phyloP scores from a whole-genome alignment of 2,797 vertebrate genomes.

The Lindbergichthys nudifrons region DNA sequence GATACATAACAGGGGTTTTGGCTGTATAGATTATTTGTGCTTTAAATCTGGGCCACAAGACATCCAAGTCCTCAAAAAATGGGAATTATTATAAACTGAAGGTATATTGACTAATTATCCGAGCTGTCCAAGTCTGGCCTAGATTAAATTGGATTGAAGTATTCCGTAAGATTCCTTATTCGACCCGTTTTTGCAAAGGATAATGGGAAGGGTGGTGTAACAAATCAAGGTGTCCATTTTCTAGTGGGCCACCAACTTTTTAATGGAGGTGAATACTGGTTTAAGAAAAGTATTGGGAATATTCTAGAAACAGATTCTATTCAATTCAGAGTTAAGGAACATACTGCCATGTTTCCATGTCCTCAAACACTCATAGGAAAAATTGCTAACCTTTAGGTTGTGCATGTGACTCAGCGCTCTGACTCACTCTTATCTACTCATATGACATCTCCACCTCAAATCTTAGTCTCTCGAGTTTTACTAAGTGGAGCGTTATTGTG shows the following conservation, averaged over 20 bases:
- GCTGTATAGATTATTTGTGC: fast-evolving
- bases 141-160: neutral
- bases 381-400: slow-evolving; percentile 22
- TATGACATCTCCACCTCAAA: slow-evolving; percentile 15
- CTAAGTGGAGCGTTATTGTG: neutral
- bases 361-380: neutral
- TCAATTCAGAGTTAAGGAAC: too few relatives aligned
- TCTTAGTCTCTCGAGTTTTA: neutral
- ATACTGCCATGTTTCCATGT: neutral
- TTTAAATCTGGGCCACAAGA: fast-evolving
- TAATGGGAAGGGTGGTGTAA: neutral
- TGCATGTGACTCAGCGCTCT: neutral
- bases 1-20: neutral
- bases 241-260: neutral
- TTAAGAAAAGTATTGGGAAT: neutral
- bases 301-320: neutral
- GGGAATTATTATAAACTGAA: neutral
- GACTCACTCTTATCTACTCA: slow-evolving; percentile 22
- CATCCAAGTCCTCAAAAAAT: neutral
- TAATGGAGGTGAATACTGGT: neutral
- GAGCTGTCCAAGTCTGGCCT: too few relatives aligned
- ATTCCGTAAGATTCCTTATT: neutral
- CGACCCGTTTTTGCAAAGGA: neutral
- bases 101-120: neutral
- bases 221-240: fast-evolving